Evolutionary conservation across 2,113 vertebrate genomes (phyloP).

Genomic region (Muntiacus muntjak): DNA sequence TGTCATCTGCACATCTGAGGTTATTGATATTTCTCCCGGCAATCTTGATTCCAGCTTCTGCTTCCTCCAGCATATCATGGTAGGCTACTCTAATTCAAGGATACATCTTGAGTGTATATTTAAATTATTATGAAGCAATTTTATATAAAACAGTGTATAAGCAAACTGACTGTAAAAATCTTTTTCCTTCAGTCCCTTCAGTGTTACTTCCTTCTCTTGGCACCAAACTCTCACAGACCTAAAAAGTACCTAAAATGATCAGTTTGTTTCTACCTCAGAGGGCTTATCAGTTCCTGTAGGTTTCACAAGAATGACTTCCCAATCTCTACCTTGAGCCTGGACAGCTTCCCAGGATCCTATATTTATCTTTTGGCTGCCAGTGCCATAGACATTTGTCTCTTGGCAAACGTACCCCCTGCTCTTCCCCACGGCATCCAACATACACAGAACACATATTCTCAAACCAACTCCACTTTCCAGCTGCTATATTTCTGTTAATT

Average conservation of each 20-base stretch:
- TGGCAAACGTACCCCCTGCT: not conserved
- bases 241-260: not conserved
- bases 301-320: not conserved
- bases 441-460: not conserved
- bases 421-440: not conserved
- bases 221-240: not conserved
- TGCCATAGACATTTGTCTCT: not conserved
- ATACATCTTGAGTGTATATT: not conserved
- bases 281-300: not conserved
- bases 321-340: not conserved
- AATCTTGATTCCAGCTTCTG: too few species aligned
- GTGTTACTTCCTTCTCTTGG: not conserved
- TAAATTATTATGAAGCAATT: not conserved
- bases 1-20: too few species aligned
- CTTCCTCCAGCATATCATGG: not conserved
- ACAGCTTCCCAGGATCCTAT: not conserved
- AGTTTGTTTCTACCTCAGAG: not conserved
- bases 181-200: not conserved
- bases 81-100: not conserved
- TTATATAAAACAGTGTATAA: conserved; percentile 13
- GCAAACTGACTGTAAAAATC: not conserved
- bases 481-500: not conserved
- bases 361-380: not conserved
- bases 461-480: not conserved
- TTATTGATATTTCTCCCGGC: too few species aligned